phyloP scores from a whole-genome alignment of 2,888 invertebrate species.

The Rhagonycha fulva region DNA sequence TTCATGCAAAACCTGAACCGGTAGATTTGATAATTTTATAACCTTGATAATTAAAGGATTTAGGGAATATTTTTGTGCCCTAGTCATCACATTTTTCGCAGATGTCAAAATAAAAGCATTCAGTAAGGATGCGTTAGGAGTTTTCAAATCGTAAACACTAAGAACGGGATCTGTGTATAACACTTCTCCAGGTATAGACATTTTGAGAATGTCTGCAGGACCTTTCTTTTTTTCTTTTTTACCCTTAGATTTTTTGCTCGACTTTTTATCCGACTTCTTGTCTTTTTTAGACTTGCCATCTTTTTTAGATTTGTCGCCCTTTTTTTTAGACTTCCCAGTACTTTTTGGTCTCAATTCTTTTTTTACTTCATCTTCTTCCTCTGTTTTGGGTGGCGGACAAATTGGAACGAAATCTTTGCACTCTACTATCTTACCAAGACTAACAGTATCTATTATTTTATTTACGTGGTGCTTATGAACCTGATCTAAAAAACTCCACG shows the following conservation, averaged over 20 bases:
- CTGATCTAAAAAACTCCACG: constrained; percentile 22
- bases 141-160: constrained; percentile 29
- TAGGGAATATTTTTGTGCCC: constrained; percentile 27
- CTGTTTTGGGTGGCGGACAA: constrained; percentile 22
- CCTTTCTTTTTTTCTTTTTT: constrained; percentile 9
- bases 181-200: constrained; percentile 34
- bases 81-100: constrained; percentile 32
- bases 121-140: constrained; percentile 4
- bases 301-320: neutral
- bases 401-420: constrained; percentile 30
- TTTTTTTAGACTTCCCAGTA: constrained; percentile 9
- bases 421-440: neutral
- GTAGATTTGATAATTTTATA: constrained; percentile 35
- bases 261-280: constrained; percentile 8
- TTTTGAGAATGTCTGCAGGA: constrained; percentile 8
- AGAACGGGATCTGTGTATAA: constrained; percentile 38
- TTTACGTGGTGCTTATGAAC: constrained; percentile 24
- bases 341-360: constrained; percentile 4
- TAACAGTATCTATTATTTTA: constrained; percentile 26
- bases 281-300: constrained; percentile 12
- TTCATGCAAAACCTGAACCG: constrained; percentile 28
- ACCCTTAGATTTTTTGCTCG: constrained; percentile 8
- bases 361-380: constrained; percentile 25
- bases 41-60: constrained; percentile 37
- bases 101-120: constrained; percentile 30